Evolutionary conservation across 1,140 invertebrate genomes (phyloP), one percentile per base, ranked within the genome.

Genomic region (Drosophila kanapiae): DNA sequence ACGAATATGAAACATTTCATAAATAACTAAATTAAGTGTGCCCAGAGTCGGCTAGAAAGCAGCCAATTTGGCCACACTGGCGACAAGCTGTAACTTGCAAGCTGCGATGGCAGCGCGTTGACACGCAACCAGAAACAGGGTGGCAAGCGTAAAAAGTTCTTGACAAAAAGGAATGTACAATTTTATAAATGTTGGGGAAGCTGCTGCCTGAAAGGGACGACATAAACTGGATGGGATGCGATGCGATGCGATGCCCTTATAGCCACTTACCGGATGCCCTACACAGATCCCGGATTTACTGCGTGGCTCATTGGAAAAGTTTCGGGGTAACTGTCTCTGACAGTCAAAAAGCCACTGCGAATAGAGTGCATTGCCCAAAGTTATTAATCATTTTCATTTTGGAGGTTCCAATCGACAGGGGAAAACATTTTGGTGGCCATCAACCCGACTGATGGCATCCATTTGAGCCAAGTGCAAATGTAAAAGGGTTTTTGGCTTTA

Each of bases 211-310:
- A 51, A 57, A 33, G 51, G 61, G 43, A 64, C 33, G 40, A 16
- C 47, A 57, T 49, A 61, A 37, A 69, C 29, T 57, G 45, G 27
- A 42, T 54, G 53, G 56, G 35, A 60, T 49, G 37, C 54, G 18
- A 35, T 53, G 49, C 54, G 18, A 35, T 35, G 49, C 10, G 29
- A 35, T 62, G 51, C 48, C 51, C 42, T 78, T 59, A 79, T 78
- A 43, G 59, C 75, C 75, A 79, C 76, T 79, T 72, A 78, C 63
- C 58, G 37, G 63, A 54, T 63, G 59, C 76, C 75, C 76, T 64
- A 48, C 54, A 43, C 57, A 72, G 33, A 70, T 53, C 29, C 14
- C 6, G 65, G 37, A 71, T 49, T 71, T 72, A n/a, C 35, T 10
- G 31, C 38, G 31, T 14, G 68, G 51, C 23, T 51, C 58, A 51